These are phyloP conservation scores for Onychomys leucogaster DNA, from an alignment of 2,797 vertebrate species.

Conservation along the genomic window DNA sequence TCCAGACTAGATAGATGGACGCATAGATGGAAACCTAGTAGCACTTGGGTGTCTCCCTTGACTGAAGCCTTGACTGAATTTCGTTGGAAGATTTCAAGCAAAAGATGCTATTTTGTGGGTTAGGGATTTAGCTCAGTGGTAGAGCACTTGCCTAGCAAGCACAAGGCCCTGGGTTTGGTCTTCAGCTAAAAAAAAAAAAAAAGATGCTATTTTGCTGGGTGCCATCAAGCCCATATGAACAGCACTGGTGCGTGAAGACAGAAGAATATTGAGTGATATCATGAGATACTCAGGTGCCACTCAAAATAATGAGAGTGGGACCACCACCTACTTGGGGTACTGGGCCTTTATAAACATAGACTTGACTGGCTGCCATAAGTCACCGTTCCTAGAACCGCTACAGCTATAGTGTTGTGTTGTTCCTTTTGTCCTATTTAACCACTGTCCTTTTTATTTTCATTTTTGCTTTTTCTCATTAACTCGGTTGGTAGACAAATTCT, in stretches of 20 bases:
- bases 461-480: background rate
- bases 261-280: background rate
- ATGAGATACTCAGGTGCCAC: background rate
- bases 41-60: rapidly evolving
- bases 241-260: background rate
- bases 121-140: too few relatives aligned
- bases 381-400: background rate
- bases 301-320: background rate
- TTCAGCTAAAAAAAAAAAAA: too few relatives aligned
- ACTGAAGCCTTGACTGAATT: background rate
- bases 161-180: too few relatives aligned
- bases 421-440: background rate
- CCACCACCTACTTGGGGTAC: background rate
- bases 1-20: background rate
- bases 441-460: background rate
- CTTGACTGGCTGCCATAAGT: background rate
- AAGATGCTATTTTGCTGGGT: background rate
- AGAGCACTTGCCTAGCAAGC: too few relatives aligned
- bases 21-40: background rate
- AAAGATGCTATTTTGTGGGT: background rate
- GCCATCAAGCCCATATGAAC: background rate
- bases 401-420: background rate
- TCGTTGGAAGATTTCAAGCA: background rate
- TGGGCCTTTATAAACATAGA: rapidly evolving
- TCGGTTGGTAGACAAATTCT: background rate